Base-by-base conservation (phyloP, 2,113 vertebrate species). In the Salvelinus alpinus region DNA sequence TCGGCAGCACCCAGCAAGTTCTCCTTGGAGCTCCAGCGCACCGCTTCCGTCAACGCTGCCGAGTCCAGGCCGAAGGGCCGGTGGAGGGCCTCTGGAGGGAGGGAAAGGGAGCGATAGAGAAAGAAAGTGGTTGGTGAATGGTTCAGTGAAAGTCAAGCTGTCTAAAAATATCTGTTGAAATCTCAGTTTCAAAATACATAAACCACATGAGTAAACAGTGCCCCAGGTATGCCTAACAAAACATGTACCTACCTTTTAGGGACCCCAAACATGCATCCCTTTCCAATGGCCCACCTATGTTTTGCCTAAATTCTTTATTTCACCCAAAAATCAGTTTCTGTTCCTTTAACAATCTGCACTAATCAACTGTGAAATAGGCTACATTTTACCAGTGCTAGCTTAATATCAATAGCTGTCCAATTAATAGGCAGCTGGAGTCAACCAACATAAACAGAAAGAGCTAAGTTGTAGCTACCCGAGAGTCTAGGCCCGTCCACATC, bases 1-100 rank as follows among this genome's bases (percentile, higher is more conserved):
- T 99, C 98, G 0, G 97, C 92, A 29, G 97, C 97, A 83, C 97
- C 97, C 2, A 99, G 94, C 67, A 99, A 91, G 88, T 99, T 99
- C 91, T 99, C 98, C 92, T 99, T 99, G 79, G 98, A 99, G 91
- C 97, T 99, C 98, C 98, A 99, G 82, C 98, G 95, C 89, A 97
- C 97, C 57, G 97, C 98, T 91, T 99, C 98, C 0, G 95, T 97
- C 90, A 99, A 92, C 1, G 96, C 94, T 57, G 97, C 94, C 3
- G 97, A 94, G 54, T 97, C 96, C 11, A 95, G 94, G 13, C 96
- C 95, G 0, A 95, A 98, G 3, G 97, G 97, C 73, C 95, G 95
- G 89, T 98, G 97, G 80, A 97, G 92, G 83, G 96, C 96, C 93
- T 99, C 97, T 98, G 92, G 80, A 80, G 13, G 81, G 27, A 5